These are phyloP conservation scores for Elaphurus davidianus DNA, from an alignment of 2,113 vertebrate species.

Conservation along the genomic window DNA sequence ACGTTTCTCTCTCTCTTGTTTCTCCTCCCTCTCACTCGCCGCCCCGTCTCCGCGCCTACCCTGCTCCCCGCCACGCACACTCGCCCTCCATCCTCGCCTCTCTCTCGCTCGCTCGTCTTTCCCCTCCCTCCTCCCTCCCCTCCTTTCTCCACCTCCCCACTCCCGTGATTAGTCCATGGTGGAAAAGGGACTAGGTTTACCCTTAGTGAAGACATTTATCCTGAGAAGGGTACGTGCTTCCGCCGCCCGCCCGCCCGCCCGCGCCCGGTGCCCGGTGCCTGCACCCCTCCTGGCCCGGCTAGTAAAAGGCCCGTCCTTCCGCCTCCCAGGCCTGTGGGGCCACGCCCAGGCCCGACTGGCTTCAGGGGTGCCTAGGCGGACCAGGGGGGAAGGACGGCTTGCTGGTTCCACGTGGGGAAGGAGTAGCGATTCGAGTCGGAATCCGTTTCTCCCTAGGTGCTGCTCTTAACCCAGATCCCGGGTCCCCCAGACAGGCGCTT, in stretches of 20 bases:
- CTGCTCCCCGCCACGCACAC: constrained; percentile 45
- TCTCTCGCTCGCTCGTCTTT: constrained; percentile 50
- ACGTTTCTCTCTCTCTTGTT: constrained; percentile 79
- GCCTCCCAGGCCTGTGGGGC: background rate
- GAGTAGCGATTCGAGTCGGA: background rate
- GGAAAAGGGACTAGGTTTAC: constrained; percentile 99
- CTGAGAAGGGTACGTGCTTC: constrained; percentile 97
- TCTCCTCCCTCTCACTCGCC: constrained; percentile 60
- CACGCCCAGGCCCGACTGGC: background rate
- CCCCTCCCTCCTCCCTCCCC: constrained; percentile 45
- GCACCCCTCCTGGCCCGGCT: constrained; percentile 75
- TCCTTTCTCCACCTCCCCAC: constrained; percentile 77
- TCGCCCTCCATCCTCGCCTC: constrained; percentile 26
- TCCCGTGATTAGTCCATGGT: constrained; percentile 92
- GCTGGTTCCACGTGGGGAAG: constrained; percentile 71
- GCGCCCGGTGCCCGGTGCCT: constrained; percentile 68
- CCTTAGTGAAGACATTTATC: constrained; percentile 99
- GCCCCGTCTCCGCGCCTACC: constrained; percentile 54
- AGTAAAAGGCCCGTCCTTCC: constrained; percentile 77
- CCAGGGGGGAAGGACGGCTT: constrained; percentile 51
- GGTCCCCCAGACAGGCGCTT: background rate
- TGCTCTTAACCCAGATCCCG: background rate
- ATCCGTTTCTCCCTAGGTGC: background rate
- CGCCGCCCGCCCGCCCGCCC: constrained; percentile 50
- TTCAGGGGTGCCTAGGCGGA: background rate